Evolutionary conservation across 2,888 invertebrate genomes (phyloP).

Genomic region (Drosophila anomalipes): DNA sequence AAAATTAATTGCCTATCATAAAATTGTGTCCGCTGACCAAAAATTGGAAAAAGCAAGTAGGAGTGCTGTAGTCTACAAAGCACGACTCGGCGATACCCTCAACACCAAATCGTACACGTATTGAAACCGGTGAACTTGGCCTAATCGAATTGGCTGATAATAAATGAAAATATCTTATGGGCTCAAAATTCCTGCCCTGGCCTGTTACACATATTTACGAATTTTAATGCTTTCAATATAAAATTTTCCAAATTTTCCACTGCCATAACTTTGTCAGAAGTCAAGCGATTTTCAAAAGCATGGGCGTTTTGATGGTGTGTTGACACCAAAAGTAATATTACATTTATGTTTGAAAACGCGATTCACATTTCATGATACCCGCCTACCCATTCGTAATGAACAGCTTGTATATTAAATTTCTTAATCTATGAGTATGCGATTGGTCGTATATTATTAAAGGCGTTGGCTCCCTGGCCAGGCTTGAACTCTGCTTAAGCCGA

Average conservation of each 20-base stretch:
- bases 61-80: not conserved
- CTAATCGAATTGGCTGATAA: not conserved
- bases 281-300: not conserved
- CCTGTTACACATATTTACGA: not conserved
- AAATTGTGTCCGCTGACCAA: conserved; percentile 49
- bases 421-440: conserved; percentile 64
- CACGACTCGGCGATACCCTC: not conserved
- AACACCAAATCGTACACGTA: not conserved
- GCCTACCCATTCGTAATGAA: not conserved
- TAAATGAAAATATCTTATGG: too few species aligned
- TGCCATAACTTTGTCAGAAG: not conserved
- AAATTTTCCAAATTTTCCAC: not conserved
- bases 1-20: conserved; percentile 75
- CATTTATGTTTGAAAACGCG: not conserved
- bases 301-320: not conserved
- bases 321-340: not conserved
- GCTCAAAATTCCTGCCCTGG: not conserved
- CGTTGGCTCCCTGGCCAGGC: conserved; percentile 57
- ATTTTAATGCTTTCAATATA: not conserved
- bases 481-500: conserved; percentile 56
- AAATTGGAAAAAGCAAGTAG: conserved; percentile 9
- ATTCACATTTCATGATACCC: not conserved
- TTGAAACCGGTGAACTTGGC: not conserved
- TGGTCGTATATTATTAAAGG: conserved; percentile 44
- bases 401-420: conserved; percentile 55